These are phyloP conservation scores for Takifugu flavidus DNA, from an alignment of 2,113 vertebrate species.

Conservation along the genomic window DNA sequence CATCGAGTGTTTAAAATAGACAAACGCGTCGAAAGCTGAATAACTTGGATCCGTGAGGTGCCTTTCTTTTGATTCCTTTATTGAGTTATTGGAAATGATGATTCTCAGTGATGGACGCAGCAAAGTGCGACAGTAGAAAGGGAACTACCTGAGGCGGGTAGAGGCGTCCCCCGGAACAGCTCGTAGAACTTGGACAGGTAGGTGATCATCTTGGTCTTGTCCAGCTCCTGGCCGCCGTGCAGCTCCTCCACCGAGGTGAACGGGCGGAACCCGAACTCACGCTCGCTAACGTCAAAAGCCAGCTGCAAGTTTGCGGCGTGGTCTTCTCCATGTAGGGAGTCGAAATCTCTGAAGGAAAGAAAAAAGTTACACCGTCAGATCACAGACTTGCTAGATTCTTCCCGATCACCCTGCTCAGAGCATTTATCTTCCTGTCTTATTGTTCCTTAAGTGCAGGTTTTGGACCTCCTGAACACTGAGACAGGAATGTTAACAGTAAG, in stretches of 20 bases:
- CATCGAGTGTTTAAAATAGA: no score
- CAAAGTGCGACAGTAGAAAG: background rate
- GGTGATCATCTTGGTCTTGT: constrained; percentile 86
- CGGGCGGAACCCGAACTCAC: constrained; percentile 87
- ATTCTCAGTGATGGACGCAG: background rate
- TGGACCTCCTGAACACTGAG: constrained; percentile 4
- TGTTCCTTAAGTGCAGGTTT: background rate
- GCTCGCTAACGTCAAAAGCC: constrained; percentile 86
- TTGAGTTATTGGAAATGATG: background rate
- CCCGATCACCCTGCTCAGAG: background rate
- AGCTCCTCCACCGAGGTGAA: constrained; percentile 83
- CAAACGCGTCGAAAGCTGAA: no score
- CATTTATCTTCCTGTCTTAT: background rate
- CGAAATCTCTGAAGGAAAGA: constrained; percentile 80
- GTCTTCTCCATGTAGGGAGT: constrained; percentile 84
- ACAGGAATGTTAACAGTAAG: constrained; percentile 19
- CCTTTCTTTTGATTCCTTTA: background rate
- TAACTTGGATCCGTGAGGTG: background rate
- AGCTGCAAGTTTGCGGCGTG: constrained; percentile 85
- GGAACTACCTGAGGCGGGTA: constrained; percentile 79
- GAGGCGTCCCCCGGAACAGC: constrained; percentile 85
- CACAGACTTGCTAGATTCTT: background rate
- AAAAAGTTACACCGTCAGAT: background rate
- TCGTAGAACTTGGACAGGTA: constrained; percentile 97
- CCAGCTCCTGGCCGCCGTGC: constrained; percentile 73